These are phyloP conservation scores for Cecidostiba fungosa DNA, from an alignment of 2,888 invertebrate species.

Conservation along the genomic window DNA sequence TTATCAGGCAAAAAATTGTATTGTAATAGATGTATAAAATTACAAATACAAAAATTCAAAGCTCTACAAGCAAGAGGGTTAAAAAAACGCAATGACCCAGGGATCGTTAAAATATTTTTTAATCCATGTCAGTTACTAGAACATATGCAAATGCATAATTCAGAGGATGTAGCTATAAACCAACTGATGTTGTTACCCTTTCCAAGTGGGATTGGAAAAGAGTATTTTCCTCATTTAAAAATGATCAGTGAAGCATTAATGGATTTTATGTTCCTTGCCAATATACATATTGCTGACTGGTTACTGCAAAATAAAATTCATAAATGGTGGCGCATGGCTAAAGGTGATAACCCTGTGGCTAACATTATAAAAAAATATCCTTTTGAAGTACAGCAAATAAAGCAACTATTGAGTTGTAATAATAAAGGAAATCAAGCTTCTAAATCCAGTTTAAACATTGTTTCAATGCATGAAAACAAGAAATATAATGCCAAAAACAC, in stretches of 20 bases:
- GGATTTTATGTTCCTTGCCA: conserved; percentile 73
- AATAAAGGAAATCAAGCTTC: conserved; percentile 18
- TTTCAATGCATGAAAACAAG: neutral
- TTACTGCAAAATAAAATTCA: conserved; percentile 68
- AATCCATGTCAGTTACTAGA: conserved; percentile 77
- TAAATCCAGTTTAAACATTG: conserved; percentile 13
- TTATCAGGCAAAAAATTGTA: conserved; percentile 38
- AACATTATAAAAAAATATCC: conserved; percentile 67
- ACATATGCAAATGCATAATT: conserved; percentile 72
- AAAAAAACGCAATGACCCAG: conserved; percentile 68
- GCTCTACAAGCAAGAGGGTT: conserved; percentile 70
- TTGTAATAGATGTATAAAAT: conserved; percentile 66
- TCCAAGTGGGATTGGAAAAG: conserved; percentile 68
- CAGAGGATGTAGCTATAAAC: conserved; percentile 69
- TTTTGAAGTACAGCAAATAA: conserved; percentile 54
- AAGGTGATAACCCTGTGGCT: conserved; percentile 60
- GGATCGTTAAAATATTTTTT: conserved; percentile 73
- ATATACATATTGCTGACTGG: conserved; percentile 75
- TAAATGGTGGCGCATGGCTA: conserved; percentile 70
- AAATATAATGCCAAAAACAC: neutral
- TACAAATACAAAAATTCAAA: conserved; percentile 68
- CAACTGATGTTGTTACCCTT: conserved; percentile 77
- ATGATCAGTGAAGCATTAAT: conserved; percentile 72
- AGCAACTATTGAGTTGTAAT: conserved; percentile 46
- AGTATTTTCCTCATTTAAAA: conserved; percentile 71